phyloP scores from a whole-genome alignment of 2,113 vertebrate species.

The Elephantulus edwardii region DNA sequence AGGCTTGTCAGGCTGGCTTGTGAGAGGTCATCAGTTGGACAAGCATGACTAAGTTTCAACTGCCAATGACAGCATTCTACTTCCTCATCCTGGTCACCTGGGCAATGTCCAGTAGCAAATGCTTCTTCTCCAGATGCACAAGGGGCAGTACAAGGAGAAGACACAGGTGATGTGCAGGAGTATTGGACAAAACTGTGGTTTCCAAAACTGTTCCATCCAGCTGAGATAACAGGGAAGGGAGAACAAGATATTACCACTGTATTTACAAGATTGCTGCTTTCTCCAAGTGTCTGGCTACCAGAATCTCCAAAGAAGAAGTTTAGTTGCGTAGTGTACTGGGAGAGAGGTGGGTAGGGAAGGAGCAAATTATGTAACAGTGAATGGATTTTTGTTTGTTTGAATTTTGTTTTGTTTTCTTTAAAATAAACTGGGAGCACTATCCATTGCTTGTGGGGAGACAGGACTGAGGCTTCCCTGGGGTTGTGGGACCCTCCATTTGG shows the following conservation, averaged over 20 bases:
- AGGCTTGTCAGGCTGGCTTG: background rate
- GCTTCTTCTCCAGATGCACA: background rate
- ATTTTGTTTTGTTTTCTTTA: no score
- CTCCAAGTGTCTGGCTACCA: background rate
- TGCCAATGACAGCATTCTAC: background rate
- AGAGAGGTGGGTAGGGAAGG: no score
- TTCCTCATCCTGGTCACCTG: background rate
- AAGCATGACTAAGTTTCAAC: no score
- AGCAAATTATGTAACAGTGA: no score
- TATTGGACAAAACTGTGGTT: background rate
- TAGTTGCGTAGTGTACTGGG: no score
- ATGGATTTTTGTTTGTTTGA: no score
- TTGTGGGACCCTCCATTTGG: no score
- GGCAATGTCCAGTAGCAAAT: background rate
- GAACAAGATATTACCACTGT: background rate
- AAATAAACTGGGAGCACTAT: no score
- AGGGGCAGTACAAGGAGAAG: background rate
- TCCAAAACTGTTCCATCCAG: background rate
- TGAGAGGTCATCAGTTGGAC: background rate
- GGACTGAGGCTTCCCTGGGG: no score
- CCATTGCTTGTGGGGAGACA: no score
- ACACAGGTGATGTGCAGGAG: background rate
- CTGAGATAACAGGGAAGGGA: background rate
- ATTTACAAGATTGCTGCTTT: slow-evolving; percentile 10
- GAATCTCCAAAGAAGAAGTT: background rate